phyloP scores from a whole-genome alignment of 2,888 invertebrate genomes.

The Troides aeacus region DNA sequence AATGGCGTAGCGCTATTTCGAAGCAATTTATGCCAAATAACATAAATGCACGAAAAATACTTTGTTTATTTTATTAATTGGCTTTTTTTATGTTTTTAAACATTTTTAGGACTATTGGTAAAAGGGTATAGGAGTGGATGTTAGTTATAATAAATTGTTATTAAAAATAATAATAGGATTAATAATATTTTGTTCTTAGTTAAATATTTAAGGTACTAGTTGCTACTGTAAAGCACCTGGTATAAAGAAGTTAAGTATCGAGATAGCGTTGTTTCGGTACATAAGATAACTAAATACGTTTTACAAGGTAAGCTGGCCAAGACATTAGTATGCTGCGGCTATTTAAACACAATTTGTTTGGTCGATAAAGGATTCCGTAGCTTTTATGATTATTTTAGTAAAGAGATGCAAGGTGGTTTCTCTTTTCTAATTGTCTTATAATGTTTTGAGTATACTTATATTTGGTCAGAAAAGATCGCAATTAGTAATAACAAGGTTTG shows the following conservation, averaged over 20 bases:
- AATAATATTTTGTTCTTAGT: background rate
- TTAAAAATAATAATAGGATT: background rate
- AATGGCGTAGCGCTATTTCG: too few relatives aligned
- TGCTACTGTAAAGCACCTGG: background rate
- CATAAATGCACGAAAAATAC: too few relatives aligned
- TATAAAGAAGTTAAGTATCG: background rate
- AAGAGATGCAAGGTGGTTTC: too few relatives aligned
- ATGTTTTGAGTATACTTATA: too few relatives aligned
- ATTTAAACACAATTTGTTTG: background rate
- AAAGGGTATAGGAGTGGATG: too few relatives aligned
- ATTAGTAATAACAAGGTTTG: too few relatives aligned
- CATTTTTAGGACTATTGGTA: too few relatives aligned
- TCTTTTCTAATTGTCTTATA: background rate
- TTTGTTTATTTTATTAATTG: too few relatives aligned
- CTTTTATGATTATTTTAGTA: background rate
- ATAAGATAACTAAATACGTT: constrained; percentile 1
- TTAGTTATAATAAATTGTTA: too few relatives aligned
- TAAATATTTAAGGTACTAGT: background rate
- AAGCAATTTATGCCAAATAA: too few relatives aligned
- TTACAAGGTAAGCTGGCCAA: background rate
- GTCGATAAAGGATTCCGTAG: background rate
- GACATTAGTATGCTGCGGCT: background rate
- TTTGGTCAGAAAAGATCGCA: too few relatives aligned
- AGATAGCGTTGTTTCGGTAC: background rate
- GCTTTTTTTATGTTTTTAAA: too few relatives aligned